These are phyloP conservation scores for Passer montanus DNA, from an alignment of 2,113 vertebrate genomes.

Conservation along the genomic window DNA sequence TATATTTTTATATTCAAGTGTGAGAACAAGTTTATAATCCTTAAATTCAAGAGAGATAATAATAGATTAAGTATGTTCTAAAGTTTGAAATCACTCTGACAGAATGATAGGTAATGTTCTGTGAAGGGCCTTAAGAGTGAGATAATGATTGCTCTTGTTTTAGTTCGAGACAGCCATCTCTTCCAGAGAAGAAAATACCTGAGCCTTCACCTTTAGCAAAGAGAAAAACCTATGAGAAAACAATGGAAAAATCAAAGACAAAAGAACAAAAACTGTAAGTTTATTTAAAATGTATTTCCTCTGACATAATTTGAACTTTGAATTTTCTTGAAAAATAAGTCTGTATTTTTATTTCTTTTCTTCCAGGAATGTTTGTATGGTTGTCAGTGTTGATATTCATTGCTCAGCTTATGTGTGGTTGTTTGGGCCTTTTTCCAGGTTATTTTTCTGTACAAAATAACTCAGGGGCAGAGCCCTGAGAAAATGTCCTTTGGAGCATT, in stretches of 20 bases:
- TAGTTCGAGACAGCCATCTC: constrained; percentile 79
- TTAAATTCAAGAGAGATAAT: background rate
- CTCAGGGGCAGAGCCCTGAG: background rate
- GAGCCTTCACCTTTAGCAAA: constrained; percentile 90
- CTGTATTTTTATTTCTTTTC: background rate
- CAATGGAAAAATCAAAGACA: constrained; percentile 83
- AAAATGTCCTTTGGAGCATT: background rate
- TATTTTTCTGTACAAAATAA: background rate
- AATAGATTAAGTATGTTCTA: background rate
- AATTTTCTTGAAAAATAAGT: background rate
- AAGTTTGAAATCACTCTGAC: background rate
- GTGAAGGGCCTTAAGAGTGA: background rate
- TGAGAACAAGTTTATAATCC: background rate
- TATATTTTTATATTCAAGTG: background rate
- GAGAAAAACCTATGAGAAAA: constrained; percentile 91
- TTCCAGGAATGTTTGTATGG: background rate
- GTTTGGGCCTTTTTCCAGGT: background rate
- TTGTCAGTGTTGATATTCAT: background rate
- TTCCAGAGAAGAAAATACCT: constrained; percentile 83
- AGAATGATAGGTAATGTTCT: background rate
- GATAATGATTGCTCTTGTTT: constrained; percentile 19
- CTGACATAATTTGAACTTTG: background rate
- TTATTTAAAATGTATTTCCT: background rate
- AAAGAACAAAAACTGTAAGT: constrained; percentile 97
- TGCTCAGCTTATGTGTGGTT: background rate